Evolutionary conservation across 2,888 invertebrate species (phyloP).

Genomic region (Biston stratarius): DNA sequence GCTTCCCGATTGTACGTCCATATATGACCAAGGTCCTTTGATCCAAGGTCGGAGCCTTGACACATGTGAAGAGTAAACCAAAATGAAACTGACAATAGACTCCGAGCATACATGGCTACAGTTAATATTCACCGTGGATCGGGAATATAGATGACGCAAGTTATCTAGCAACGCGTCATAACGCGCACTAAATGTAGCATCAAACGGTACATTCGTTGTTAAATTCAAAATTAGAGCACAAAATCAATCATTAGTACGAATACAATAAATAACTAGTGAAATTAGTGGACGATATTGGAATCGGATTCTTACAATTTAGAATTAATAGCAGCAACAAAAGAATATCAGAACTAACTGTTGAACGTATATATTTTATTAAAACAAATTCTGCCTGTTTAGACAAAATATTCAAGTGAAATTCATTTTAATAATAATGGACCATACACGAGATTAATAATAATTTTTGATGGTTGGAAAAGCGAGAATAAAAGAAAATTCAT

Average conservation of each 20-base stretch:
- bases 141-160: slow-evolving; percentile 2
- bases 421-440: not conserved
- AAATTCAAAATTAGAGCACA: not conserved
- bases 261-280: no score
- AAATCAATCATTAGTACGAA: no score
- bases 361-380: no score
- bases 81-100: slow-evolving; percentile 59
- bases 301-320: no score
- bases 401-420: not conserved
- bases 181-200: no score
- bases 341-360: no score
- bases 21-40: slow-evolving; percentile 59
- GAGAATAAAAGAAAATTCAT: no score
- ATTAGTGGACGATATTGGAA: no score
- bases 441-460: not conserved
- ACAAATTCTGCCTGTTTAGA: not conserved
- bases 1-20: slow-evolving; percentile 62
- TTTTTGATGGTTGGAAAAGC: no score
- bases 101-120: slow-evolving; percentile 14
- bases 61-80: slow-evolving; percentile 57
- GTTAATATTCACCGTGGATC: not conserved
- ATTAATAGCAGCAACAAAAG: no score
- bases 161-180: not conserved
- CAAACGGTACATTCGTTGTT: no score
- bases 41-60: slow-evolving; percentile 68